These are phyloP conservation scores for Triplophysa rosa DNA, from an alignment of 2,113 vertebrate genomes.

Conservation along the genomic window DNA sequence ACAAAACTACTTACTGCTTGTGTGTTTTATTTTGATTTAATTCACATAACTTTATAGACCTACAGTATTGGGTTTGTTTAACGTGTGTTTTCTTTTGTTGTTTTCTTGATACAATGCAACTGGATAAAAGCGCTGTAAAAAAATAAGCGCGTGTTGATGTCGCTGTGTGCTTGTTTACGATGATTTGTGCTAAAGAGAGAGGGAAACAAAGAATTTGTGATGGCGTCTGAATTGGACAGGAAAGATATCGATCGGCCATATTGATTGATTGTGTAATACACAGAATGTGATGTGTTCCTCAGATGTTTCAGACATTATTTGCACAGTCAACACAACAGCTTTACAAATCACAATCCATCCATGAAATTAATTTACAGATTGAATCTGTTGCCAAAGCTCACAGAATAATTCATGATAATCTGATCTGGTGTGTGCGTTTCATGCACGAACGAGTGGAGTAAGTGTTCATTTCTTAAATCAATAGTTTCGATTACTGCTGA, in stretches of 20 bases:
- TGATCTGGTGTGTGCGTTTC: not conserved
- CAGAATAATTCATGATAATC: not conserved
- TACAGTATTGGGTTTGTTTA: too few relatives aligned
- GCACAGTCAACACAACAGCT: constrained; percentile 31
- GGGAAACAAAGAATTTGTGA: not conserved
- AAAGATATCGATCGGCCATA: constrained; percentile 1
- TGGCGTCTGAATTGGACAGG: not conserved
- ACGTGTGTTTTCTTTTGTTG: not conserved
- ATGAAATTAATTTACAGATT: constrained; percentile 12
- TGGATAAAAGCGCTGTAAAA: not conserved
- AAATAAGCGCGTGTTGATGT: not conserved
- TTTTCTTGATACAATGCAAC: not conserved
- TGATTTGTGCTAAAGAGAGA: not conserved
- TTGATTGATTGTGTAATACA: constrained; percentile 21
- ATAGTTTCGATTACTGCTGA: not conserved
- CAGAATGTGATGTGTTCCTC: not conserved
- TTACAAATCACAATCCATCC: constrained; percentile 5
- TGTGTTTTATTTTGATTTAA: too few relatives aligned
- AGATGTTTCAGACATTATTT: constrained; percentile 20
- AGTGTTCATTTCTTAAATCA: not conserved
- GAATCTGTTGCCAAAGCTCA: not conserved
- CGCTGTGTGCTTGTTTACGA: not conserved
- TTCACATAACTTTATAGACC: too few relatives aligned
- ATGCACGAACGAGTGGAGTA: not conserved
- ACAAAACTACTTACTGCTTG: not conserved